Conservation (phyloP, 2,888 invertebrate genomes). For the Trissonchulus sp. region DNA sequence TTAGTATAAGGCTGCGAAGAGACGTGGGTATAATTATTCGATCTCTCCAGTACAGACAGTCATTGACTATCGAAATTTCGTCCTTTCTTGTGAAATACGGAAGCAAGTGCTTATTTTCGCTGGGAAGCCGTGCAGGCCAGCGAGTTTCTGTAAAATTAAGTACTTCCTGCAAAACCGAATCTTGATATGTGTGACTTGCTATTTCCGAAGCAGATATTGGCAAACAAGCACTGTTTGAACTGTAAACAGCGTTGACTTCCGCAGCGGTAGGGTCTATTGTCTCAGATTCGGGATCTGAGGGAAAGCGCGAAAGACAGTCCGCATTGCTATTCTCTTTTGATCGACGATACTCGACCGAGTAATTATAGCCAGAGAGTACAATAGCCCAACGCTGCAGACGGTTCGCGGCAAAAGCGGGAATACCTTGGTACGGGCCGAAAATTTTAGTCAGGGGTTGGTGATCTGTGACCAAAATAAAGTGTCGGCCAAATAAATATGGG, state of each 20-base stretch:
- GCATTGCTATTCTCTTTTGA: slow-evolving; percentile 13
- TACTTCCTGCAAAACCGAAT: too few species aligned
- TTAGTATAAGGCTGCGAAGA: too few species aligned
- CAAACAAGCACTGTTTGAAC: too few species aligned
- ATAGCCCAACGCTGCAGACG: slow-evolving; percentile 37
- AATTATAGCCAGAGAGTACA: not conserved
- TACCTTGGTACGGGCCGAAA: slow-evolving; percentile 37
- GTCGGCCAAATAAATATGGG: slow-evolving; percentile 41
- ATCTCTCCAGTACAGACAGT: not conserved
- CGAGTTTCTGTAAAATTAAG: too few species aligned
- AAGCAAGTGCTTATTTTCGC: not conserved
- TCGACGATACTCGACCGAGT: slow-evolving; percentile 16
- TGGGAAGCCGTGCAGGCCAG: not conserved
- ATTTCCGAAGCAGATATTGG: too few species aligned
- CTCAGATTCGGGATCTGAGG: not conserved
- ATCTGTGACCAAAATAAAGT: slow-evolving; percentile 42
- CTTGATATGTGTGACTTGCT: too few species aligned
- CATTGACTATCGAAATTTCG: not conserved
- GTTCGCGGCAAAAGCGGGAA: slow-evolving; percentile 33
- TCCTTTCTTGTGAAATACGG: not conserved
- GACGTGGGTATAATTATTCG: not conserved
- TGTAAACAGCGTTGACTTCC: not conserved
- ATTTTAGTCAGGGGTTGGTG: slow-evolving; percentile 40
- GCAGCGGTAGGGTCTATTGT: not conserved
- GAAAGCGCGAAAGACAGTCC: slow-evolving; percentile 24